Conservation (phyloP, 2,113 vertebrate species). For the Corythornis vintsioides region DNA sequence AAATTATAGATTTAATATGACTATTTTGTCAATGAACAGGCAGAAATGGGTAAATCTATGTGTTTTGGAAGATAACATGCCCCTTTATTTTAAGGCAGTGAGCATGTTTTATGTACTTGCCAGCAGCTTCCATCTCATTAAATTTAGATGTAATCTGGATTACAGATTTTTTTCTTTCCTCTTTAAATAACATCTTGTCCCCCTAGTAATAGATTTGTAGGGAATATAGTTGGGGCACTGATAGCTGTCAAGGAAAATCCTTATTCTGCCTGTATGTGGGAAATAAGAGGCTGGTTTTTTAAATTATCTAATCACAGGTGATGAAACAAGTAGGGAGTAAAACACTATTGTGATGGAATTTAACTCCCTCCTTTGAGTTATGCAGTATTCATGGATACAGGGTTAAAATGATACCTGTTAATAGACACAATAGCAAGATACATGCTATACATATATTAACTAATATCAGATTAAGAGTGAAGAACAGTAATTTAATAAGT, state of each 20-base stretch:
- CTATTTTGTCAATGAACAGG: not conserved
- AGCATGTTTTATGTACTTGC: not conserved
- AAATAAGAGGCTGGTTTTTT: not conserved
- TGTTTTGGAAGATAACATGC: not conserved
- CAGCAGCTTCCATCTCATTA: not conserved
- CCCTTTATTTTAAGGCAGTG: conserved; percentile 1
- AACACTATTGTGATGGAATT: not conserved
- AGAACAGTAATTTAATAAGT: not conserved
- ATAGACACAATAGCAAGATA: not conserved
- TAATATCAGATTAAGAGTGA: not conserved
- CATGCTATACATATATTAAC: not conserved
- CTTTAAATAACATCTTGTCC: not conserved
- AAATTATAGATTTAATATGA: not conserved
- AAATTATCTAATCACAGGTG: not conserved
- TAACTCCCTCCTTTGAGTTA: not conserved
- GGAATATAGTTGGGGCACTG: not conserved
- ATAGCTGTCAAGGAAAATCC: not conserved
- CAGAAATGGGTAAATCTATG: not conserved
- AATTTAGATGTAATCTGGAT: not conserved
- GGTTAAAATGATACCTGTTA: not conserved
- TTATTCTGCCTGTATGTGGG: not conserved
- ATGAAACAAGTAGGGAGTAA: conserved; percentile 3
- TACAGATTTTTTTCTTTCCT: not conserved
- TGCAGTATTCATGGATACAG: not conserved
- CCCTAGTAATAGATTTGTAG: not conserved